Evolutionary conservation across 2,113 vertebrate genomes (phyloP).

Genomic region (Helogale parvula): DNA sequence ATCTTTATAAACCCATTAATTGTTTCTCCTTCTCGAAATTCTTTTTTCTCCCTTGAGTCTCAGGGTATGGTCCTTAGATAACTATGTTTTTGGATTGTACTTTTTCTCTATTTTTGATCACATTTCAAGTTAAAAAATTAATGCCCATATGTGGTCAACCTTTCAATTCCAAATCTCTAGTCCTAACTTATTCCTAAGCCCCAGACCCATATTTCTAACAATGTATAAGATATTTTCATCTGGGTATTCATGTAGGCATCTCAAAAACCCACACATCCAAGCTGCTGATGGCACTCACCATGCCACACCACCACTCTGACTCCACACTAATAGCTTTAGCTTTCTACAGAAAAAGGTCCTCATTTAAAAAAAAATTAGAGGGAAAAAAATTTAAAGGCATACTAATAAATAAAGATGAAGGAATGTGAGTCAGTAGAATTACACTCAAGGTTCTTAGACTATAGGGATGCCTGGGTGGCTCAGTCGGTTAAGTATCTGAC

Average conservation of each 20-base stretch:
- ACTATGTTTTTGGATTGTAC: background rate
- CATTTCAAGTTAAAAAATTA: conserved; percentile 14
- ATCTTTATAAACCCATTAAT: background rate
- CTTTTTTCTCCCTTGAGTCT: background rate
- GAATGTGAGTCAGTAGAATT: background rate
- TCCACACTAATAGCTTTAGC: background rate
- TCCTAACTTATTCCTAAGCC: background rate
- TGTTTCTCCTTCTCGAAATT: background rate
- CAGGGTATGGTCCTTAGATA: background rate
- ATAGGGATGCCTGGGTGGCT: no score
- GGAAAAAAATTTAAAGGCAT: background rate
- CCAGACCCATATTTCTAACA: background rate
- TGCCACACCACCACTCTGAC: background rate
- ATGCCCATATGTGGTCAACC: background rate
- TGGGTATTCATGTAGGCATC: background rate
- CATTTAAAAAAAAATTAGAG: background rate
- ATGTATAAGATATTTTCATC: background rate
- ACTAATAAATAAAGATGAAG: conserved; percentile 11
- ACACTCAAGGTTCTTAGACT: background rate
- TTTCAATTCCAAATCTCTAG: background rate
- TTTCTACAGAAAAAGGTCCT: background rate
- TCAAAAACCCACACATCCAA: background rate
- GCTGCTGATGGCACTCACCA: background rate
- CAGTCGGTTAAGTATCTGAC: no score
- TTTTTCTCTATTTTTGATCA: background rate